Evolutionary conservation across 2,888 invertebrate genomes (phyloP).

Genomic region (Sturmia bella): DNA sequence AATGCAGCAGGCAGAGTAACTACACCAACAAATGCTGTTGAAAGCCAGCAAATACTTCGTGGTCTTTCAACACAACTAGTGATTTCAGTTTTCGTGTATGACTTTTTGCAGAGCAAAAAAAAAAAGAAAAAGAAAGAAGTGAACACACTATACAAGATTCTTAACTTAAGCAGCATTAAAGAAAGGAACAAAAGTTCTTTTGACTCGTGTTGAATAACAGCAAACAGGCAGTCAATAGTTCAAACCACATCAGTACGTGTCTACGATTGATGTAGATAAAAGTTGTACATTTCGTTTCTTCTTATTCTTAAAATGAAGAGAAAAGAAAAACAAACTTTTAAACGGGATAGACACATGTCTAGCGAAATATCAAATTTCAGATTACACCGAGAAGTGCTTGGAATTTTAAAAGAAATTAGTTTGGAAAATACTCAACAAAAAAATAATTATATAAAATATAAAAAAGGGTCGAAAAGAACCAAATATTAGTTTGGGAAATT

Average conservation of each 20-base stretch:
- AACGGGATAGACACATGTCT: too few relatives aligned
- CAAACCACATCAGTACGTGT: slow-evolving; percentile 20
- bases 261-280: slow-evolving; percentile 47
- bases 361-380: too few relatives aligned
- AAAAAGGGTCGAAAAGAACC: too few relatives aligned
- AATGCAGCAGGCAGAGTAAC: not conserved
- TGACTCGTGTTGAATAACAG: not conserved
- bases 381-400: too few relatives aligned
- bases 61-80: slow-evolving; percentile 5
- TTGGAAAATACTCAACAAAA: not conserved
- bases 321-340: too few relatives aligned
- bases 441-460: too few relatives aligned
- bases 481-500: too few relatives aligned
- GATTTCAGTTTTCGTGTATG: not conserved
- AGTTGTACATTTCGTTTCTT: slow-evolving; percentile 9
- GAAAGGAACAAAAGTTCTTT: slow-evolving; percentile 22
- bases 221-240: slow-evolving; percentile 39
- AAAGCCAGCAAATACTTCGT: slow-evolving; percentile 23
- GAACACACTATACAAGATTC: slow-evolving; percentile 28
- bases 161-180: slow-evolving; percentile 22
- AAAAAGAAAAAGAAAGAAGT: too few relatives aligned
- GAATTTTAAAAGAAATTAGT: too few relatives aligned
- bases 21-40: slow-evolving; percentile 4
- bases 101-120: slow-evolving; percentile 6
- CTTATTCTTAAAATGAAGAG: too few relatives aligned